Base-by-base conservation (phyloP, 1,140 invertebrate species). In the Achroia grisella region DNA sequence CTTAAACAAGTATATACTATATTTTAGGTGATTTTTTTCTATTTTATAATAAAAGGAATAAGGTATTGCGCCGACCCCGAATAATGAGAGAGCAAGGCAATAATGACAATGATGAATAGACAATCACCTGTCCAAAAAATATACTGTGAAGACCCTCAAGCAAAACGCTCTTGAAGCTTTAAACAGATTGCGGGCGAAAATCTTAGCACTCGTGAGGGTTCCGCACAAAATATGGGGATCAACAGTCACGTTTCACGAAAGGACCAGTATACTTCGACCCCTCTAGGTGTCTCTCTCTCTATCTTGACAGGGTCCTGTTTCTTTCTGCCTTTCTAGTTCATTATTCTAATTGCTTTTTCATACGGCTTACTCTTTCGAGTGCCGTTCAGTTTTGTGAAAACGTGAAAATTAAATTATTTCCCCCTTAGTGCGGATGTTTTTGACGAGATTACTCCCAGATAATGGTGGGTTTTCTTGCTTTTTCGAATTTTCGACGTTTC, bases 321-420 rank as follows among this genome's bases (percentile, higher is more conserved):
- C 33, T 14, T 35, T 4, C 52, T 54, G 49, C 56, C 47, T 69
- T 77, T 70, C 61, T 73, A 67, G 63, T 76, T 82, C 73, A 82
- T 82, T 82, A 82, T 82, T 76, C 71, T 82, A 82, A 82, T 82
- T 82, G 75, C 73, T 82, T 79, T 74, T 77, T 77, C 75, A 73
- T 77, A 72, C 55, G 66, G 69, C 68, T 66, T 71, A 70, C 68
- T 75, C 61, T 72, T 76, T 75, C 66, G 48, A 79, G 75, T 65
- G 59, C 51, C 62, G 62, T 70, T 58, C 61, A 65, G 56, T 66
- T 63, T 64, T 50, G 56, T 65, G 52, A 66, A 71, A 75, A 73
- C 55, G 73, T 66, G 66, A 61, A 75, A 78, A 82, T 79, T 79
- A 79, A 76, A 77, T 79, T 72, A 76, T 75, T 68, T 70, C 66